A percentile compares a stretch with the other conserved stretches of the same genome.
Conservation (phyloP, 1,140 invertebrate species). For the Bombus confusus region DNA sequence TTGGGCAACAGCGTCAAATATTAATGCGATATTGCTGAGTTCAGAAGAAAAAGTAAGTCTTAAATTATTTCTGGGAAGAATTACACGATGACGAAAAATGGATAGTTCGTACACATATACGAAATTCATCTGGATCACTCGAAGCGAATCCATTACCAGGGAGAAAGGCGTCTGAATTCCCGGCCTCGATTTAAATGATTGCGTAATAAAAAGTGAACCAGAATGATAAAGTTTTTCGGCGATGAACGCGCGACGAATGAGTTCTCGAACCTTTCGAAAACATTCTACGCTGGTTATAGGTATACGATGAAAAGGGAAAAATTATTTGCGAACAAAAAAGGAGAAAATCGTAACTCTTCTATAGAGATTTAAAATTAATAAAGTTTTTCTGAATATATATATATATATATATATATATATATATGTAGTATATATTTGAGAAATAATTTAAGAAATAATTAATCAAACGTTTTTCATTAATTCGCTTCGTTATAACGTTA, state of each 20-base stretch:
- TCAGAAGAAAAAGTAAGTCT: too few relatives aligned
- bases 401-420: too few relatives aligned
- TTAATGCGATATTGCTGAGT: too few relatives aligned
- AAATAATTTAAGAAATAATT: neutral
- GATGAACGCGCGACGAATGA: neutral
- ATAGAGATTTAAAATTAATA: neutral
- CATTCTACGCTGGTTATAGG: too few relatives aligned
- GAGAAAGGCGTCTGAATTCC: conserved; percentile 62
- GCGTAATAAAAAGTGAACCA: conserved; percentile 41
- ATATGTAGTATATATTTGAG: neutral
- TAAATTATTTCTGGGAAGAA: neutral
- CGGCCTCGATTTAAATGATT: conserved; percentile 60
- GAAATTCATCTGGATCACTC: conserved; percentile 17
- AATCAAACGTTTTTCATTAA: too few relatives aligned
- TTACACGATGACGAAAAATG: neutral
- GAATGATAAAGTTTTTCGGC: conserved; percentile 49
- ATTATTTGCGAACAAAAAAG: neutral
- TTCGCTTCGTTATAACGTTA: neutral
- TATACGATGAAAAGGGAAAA: neutral
- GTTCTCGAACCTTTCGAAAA: neutral
- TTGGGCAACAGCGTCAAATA: neutral
- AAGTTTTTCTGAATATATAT: too few relatives aligned
- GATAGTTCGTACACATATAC: neutral
- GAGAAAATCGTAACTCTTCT: neutral
- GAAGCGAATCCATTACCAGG: conserved; percentile 40